Base-by-base conservation (phyloP, 2,797 vertebrate genomes). In the Melanogrammus aeglefinus region DNA sequence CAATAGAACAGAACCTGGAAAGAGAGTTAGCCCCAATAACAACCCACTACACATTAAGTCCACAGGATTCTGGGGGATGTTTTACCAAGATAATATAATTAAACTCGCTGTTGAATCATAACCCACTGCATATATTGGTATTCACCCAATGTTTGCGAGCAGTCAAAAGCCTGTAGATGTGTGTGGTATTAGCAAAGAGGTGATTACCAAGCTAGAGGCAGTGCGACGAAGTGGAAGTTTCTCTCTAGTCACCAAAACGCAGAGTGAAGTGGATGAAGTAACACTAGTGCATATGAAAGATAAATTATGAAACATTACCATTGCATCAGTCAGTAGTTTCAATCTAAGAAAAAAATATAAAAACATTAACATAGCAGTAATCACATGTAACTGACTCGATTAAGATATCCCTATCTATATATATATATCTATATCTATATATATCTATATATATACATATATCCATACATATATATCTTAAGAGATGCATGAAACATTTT, bases 251-350 rank as follows among this genome's bases (percentile, higher is more conserved):
- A 41, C n/a, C 12, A 41, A 14, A 24, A 27, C 2, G 39, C 36
- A 76, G 35, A 51, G 44, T 66, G n/a, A 72, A 57, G 3, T 36
- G 29, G 31, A 72, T 72, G 70, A 78, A 81, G 73, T 35, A 3
- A 35, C 76, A 41, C 75, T 74, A 83, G 81, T 77, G 41, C 77
- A 80, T 78, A 80, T 75, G 72, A 82, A 76, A 81, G 76, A 81
- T 81, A 80, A 87, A 82, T 88, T 79, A 86, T 84, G 86, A 81
- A 85, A 91, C 88, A 77, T 92, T 92, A 92, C 92, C 92, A 88
- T 89, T 38, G 81, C 78, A 86, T 93, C 91, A 91, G 87, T 90
- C 91, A 90, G 85, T 83, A 88, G 83, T 91, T 91, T 91, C 75
- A 51, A 91, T 90, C 91, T 93, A 88, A 89, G 90, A 89, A 90